These are phyloP conservation scores for Drosophila funebris DNA, from an alignment of 1,140 invertebrate species.

Conservation along the genomic window DNA sequence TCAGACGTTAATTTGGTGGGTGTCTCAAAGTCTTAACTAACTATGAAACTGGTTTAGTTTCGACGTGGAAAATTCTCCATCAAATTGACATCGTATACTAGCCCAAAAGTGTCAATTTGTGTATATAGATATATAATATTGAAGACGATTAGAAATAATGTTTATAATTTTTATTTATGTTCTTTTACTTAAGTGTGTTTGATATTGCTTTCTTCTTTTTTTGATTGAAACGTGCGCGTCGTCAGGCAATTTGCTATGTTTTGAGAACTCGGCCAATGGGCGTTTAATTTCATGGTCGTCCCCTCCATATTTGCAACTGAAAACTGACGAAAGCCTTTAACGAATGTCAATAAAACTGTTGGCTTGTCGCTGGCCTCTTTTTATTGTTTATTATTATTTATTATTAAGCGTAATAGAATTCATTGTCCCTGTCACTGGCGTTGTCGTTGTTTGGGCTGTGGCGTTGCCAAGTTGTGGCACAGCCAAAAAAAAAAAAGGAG, in stretches of 20 bases:
- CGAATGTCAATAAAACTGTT: slow-evolving; percentile 65
- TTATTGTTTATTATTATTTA: slow-evolving; percentile 76
- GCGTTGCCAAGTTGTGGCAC: slow-evolving; percentile 51
- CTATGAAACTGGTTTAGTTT: neutral
- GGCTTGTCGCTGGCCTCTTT: slow-evolving; percentile 39
- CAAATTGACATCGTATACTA: slow-evolving; percentile 22
- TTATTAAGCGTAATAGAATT: slow-evolving; percentile 64
- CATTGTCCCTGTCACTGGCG: slow-evolving; percentile 27
- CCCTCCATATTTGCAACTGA: neutral
- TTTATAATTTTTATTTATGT: slow-evolving; percentile 2
- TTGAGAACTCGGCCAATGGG: slow-evolving; percentile 39
- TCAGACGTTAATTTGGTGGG: too few species aligned
- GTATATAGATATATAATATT: neutral
- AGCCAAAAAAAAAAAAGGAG: slow-evolving; percentile 17
- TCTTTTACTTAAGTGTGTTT: neutral
- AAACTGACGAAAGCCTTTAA: slow-evolving; percentile 11
- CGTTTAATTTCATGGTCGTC: slow-evolving; percentile 44
- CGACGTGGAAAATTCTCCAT: slow-evolving; percentile 54
- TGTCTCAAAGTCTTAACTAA: neutral
- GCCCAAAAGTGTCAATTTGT: neutral
- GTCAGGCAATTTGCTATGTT: slow-evolving; percentile 60
- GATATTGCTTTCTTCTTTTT: neutral
- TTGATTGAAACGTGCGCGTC: slow-evolving; percentile 39
- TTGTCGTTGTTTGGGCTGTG: slow-evolving; percentile 10
- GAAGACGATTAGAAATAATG: neutral